A percentile compares a stretch with the other conserved stretches of the same genome.
Evolutionary conservation across 1,140 invertebrate species (phyloP).

Genomic region (Caenorhabditis inopinata): DNA sequence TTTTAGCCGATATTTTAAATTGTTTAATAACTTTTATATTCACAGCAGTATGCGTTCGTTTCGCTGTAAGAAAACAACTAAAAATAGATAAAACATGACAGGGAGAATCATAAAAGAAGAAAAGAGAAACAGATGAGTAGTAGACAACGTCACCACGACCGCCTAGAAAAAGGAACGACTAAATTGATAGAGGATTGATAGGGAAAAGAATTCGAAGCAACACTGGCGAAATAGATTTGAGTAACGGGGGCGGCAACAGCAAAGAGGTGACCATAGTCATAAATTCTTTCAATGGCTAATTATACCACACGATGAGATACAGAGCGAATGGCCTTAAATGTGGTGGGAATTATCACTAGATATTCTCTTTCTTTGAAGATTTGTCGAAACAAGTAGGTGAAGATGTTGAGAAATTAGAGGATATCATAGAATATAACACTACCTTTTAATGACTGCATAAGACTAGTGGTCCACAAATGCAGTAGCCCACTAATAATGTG

Average conservation of each 20-base stretch:
- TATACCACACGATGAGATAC: background rate
- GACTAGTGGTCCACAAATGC: too few species aligned
- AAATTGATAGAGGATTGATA: slow-evolving; percentile 4
- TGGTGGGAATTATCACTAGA: slow-evolving; percentile 18
- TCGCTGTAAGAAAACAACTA: background rate
- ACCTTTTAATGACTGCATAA: too few species aligned
- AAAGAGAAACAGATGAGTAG: background rate
- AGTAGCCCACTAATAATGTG: background rate
- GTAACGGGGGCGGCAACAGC: background rate
- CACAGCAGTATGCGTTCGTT: slow-evolving; percentile 7
- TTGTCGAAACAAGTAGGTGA: background rate
- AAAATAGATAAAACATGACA: background rate
- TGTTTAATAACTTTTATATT: background rate
- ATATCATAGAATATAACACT: too few species aligned
- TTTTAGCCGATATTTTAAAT: background rate
- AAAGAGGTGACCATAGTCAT: slow-evolving; percentile 28
- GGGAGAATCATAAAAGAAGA: background rate
- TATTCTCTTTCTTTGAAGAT: background rate
- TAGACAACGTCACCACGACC: background rate
- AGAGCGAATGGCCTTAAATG: slow-evolving; percentile 1
- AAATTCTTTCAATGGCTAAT: slow-evolving; percentile 23
- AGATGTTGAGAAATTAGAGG: background rate
- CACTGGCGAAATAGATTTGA: background rate
- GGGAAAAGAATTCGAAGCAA: background rate
- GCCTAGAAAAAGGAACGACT: background rate